These are phyloP conservation scores for Clarias pachynema DNA, from an alignment of 2,797 vertebrate species.

Conservation along the genomic window DNA sequence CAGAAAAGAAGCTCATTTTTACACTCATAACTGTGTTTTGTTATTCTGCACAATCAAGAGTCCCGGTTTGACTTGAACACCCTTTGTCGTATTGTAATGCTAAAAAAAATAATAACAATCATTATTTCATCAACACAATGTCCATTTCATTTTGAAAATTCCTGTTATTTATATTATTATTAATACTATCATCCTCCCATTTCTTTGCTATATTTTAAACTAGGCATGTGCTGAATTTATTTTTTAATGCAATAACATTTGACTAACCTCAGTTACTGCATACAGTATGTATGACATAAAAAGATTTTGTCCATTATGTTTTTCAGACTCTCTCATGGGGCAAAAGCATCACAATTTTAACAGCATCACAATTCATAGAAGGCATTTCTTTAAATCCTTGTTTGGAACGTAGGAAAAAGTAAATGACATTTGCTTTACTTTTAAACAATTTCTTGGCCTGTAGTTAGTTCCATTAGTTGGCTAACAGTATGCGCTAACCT, in stretches of 20 bases:
- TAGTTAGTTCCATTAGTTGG: background rate
- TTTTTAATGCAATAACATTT: background rate
- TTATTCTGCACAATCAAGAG: no score
- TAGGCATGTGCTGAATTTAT: slow-evolving; percentile 14
- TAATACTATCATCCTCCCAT: background rate
- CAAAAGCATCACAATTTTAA: background rate
- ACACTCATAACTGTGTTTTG: no score
- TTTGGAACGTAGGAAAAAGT: background rate
- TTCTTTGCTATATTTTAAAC: slow-evolving; percentile 11
- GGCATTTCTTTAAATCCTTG: background rate
- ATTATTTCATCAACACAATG: background rate
- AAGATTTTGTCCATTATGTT: background rate
- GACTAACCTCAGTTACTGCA: background rate
- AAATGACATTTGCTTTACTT: background rate
- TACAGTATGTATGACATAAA: background rate
- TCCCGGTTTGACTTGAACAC: no score
- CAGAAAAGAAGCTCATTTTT: no score
- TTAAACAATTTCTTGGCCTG: background rate
- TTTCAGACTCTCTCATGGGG: background rate
- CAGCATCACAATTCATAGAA: background rate
- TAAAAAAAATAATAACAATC: background rate
- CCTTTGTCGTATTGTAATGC: background rate
- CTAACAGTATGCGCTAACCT: background rate
- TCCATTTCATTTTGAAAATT: slow-evolving; percentile 22
- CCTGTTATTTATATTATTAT: slow-evolving; percentile 25